These are phyloP conservation scores for Halictus rubicundus DNA, from an alignment of 1,140 invertebrate genomes.

Conservation along the genomic window DNA sequence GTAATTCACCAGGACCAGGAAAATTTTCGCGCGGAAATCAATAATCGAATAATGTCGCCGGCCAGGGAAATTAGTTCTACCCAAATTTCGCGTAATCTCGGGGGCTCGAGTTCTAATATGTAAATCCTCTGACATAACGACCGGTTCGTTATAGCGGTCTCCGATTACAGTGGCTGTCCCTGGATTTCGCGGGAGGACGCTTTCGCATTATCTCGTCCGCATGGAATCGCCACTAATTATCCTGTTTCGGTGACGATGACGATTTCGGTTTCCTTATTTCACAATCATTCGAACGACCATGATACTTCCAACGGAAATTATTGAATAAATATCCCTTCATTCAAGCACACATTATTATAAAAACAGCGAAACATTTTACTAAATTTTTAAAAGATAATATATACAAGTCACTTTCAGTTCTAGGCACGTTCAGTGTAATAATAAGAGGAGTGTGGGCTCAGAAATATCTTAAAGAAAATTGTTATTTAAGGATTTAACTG, in stretches of 20 bases:
- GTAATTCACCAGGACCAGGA: not conserved
- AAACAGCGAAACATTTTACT: no score
- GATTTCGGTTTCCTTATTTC: no score
- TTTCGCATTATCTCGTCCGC: not conserved
- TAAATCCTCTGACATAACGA: conserved; percentile 58
- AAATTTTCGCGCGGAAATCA: conserved; percentile 37
- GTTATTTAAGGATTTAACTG: no score
- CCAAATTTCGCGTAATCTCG: conserved; percentile 58
- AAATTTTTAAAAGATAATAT: no score
- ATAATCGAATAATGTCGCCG: conserved; percentile 38
- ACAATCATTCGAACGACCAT: no score
- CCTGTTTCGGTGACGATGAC: not conserved
- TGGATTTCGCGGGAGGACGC: conserved; percentile 19
- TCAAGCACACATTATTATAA: no score
- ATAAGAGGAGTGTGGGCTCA: no score
- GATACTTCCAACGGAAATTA: no score
- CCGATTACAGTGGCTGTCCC: conserved; percentile 30
- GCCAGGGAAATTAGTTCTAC: conserved; percentile 48
- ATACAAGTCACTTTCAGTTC: no score
- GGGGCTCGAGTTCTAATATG: conserved; percentile 60
- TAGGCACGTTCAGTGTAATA: no score
- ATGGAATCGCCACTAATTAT: conserved; percentile 4
- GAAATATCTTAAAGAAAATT: no score
- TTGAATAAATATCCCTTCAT: no score
- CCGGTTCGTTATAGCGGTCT: conserved; percentile 48